Percentiles rank a stretch among this genome's conserved stretches.
Conservation (phyloP, 2,888 invertebrate genomes). For the Melinopterus prodromus region DNA sequence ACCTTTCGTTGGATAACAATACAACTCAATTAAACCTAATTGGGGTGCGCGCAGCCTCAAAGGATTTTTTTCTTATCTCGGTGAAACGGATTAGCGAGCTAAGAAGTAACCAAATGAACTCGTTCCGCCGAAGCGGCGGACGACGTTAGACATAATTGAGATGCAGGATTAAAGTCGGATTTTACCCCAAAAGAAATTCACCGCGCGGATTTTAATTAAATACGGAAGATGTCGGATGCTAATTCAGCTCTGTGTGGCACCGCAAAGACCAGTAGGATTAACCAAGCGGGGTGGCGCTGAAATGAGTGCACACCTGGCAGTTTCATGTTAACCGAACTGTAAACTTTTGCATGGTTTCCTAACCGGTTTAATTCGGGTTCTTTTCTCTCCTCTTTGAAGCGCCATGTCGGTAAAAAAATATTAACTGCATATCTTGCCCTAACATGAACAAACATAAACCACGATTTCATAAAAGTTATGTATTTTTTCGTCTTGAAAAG, state of each 20-base stretch:
- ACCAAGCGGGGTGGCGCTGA: background rate
- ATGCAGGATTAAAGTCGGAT: background rate
- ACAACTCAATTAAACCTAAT: background rate
- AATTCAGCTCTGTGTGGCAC: background rate
- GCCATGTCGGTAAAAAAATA: too few relatives aligned
- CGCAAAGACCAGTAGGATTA: background rate
- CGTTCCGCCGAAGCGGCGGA: background rate
- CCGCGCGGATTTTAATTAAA: background rate
- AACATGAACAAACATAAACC: too few relatives aligned
- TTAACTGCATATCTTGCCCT: too few relatives aligned
- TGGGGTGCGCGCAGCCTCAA: background rate
- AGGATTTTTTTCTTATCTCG: background rate
- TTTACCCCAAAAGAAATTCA: background rate
- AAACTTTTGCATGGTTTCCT: too few relatives aligned
- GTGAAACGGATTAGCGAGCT: background rate
- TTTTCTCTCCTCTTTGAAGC: too few relatives aligned
- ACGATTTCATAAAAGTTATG: too few relatives aligned
- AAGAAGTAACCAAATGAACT: background rate
- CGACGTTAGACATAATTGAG: constrained; percentile 4
- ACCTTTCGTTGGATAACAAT: background rate
- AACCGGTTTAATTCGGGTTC: too few relatives aligned
- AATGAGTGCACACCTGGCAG: background rate
- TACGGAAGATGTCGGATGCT: background rate
- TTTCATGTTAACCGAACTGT: background rate
- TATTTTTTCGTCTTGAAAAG: too few relatives aligned